These are phyloP conservation scores for Platichthys flesus DNA, from an alignment of 2,113 vertebrate genomes.

Conservation along the genomic window DNA sequence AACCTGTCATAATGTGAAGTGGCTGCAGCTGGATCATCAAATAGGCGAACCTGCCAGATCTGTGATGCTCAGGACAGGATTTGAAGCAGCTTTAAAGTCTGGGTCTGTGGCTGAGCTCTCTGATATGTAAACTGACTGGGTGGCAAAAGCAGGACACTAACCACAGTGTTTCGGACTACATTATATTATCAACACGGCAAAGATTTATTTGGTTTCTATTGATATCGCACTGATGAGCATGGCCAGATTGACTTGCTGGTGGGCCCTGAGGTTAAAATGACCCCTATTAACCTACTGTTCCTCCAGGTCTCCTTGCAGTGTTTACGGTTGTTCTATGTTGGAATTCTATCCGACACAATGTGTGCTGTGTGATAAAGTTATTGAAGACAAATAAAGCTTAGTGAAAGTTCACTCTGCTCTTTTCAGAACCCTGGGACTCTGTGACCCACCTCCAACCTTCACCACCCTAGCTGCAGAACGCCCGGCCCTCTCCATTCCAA, in stretches of 20 bases:
- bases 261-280: not conserved
- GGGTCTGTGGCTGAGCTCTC: not conserved
- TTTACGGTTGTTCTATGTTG: not conserved
- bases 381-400: not conserved
- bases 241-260: not conserved
- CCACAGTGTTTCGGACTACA: not conserved
- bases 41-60: constrained; percentile 12
- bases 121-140: constrained; percentile 6
- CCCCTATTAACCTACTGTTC: not conserved
- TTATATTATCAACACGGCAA: not conserved
- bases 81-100: constrained; percentile 1
- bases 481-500: not conserved
- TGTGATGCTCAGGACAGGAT: constrained; percentile 4
- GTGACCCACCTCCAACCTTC: no score
- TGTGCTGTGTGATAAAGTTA: not conserved
- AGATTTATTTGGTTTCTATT: not conserved
- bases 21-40: constrained; percentile 35
- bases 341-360: not conserved
- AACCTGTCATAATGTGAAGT: constrained; percentile 53
- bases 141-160: not conserved
- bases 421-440: not conserved
- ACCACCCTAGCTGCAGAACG: no score
- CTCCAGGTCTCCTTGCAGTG: not conserved
- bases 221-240: constrained; percentile 1
- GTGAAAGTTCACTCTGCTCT: not conserved